A percentile compares a stretch with the other conserved stretches of the same genome.
These are phyloP conservation scores for Mesorhabditis sp. DNA, from an alignment of 2,888 invertebrate genomes.

Conservation along the genomic window DNA sequence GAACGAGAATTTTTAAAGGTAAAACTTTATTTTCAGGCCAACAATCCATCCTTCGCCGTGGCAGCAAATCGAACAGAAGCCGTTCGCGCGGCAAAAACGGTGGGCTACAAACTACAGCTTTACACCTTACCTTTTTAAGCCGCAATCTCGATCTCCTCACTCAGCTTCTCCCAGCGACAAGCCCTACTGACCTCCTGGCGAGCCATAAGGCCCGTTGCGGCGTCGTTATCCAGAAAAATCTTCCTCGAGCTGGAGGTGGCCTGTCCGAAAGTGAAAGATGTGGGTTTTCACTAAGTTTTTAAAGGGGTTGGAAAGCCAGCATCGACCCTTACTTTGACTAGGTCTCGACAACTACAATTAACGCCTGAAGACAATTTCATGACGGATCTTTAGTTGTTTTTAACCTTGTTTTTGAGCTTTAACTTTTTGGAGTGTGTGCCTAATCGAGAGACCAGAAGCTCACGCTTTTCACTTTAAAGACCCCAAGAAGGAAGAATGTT, in stretches of 20 bases:
- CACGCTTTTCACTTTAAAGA: not conserved
- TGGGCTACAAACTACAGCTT: not conserved
- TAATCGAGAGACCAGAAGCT: not conserved
- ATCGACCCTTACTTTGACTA: too few relatives aligned
- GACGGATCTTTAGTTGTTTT: not conserved
- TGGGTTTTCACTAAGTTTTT: constrained; percentile 10
- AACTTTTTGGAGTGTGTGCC: not conserved
- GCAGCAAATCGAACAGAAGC: constrained; percentile 1
- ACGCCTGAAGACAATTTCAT: too few relatives aligned
- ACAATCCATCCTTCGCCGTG: not conserved
- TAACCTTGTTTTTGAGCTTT: not conserved
- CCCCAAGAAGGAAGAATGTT: not conserved
- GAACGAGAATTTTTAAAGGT: too few relatives aligned
- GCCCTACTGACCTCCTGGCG: constrained; percentile 49
- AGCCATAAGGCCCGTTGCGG: constrained; percentile 39
- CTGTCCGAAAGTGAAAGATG: constrained; percentile 54
- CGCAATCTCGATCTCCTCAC: constrained; percentile 26
- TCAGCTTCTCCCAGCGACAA: constrained; percentile 40
- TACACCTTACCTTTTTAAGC: not conserved
- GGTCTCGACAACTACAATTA: too few relatives aligned
- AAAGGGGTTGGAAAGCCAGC: too few relatives aligned
- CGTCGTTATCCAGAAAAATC: constrained; percentile 46
- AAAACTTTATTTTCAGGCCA: not conserved
- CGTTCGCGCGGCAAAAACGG: not conserved
- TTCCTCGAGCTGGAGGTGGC: constrained; percentile 51